Evolutionary conservation across 2,797 vertebrate genomes (phyloP), one percentile per base, ranked within the genome.

Genomic region (Microtus obscurus): DNA sequence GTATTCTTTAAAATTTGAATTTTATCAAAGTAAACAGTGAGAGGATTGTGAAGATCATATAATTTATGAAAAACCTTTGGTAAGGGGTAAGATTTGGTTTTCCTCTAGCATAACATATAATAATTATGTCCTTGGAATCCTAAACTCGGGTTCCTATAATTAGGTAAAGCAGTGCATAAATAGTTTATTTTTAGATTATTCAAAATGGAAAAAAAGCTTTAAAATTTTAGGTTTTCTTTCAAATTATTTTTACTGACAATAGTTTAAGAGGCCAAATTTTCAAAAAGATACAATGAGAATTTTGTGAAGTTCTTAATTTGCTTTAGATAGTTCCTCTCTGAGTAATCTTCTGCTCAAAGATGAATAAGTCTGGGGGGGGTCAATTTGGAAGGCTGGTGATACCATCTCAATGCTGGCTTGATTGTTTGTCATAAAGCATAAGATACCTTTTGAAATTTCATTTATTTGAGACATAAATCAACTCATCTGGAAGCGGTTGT

Each of bases 1-100:
- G 59, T 87, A 80, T 85, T 31, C n/a, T 78, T 95, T 87, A 82
- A 19, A 48, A 74, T 86, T 69, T 88, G 61, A 91, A 83, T 14
- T 37, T 83, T 76, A 73, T 11, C 29, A 77, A 94, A 88, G 27
- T 1, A 87, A 23, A 71, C 71, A 82, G 8, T 13, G 19, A 74
- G 1, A 16, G 19, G 0, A 59, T 40, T 82, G 5, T 65, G 73
- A 93, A 87, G 25, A 63, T 1, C 67, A 69, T 43, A 40, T 0
- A 51, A 92, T 59, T 53, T 80, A 23, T 40, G 9, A 78, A 63
- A 85, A 73, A 83, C 67, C 53, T 6, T 56, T 65, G 27, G 0
- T 4, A n/a, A 95, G 3, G 1, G 6, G 6, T 53, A 83, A 4
- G 8, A 61, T 83, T 51, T 59, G 65, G 67, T 10, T 31, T 4